Base-by-base conservation (phyloP, 2,888 invertebrate genomes). In the Dicyrtoma fusca region DNA sequence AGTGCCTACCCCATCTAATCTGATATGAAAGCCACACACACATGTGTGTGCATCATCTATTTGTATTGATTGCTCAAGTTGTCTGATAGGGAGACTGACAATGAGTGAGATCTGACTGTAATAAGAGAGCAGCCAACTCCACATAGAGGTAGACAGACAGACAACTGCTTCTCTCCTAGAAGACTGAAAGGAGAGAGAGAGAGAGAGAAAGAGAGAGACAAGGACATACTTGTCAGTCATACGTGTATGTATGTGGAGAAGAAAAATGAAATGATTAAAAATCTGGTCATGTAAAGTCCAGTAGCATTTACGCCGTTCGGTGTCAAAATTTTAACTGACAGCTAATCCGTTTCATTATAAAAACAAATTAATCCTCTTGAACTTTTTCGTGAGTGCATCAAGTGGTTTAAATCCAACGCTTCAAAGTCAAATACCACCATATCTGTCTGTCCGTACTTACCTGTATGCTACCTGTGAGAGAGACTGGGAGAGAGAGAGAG, bases 291-390 rank as follows among this genome's bases (percentile, higher is more conserved):
- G 72, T 72, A 57, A 74, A 74, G 61, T 65, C 49, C 69, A 61
- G 74, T 68, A 74, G 72, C 66, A 69, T 72, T 74, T 73, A 64
- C 69, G 63, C 64, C 42, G 64, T 65, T 59, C 65, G 51, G 75
- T 75, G 75, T 75, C 74, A 75, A 75, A 75, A 74, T 72, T 69
- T 66, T 68, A 75, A 75, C 74, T 74, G 75, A 75, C 75, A 75
- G 75, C 70, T 72, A 74, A 74, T 74, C 73, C 72, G 70, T 75
- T 75, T 72, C 59, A 44, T 25, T 55, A 73, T 62, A 73, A 72
- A 70, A 75, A 65, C 64, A 75, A 73, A 72, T 72, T 69, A 69
- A 69, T 69, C 69, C 61, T 66, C 53, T 53, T 45, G 34, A 65
- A 65, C 65, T 45, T 65, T 53, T 53, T 62, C 25, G 34, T 47